These are phyloP conservation scores for Moxostoma hubbsi DNA, from an alignment of 2,797 vertebrate genomes.

Conservation along the genomic window DNA sequence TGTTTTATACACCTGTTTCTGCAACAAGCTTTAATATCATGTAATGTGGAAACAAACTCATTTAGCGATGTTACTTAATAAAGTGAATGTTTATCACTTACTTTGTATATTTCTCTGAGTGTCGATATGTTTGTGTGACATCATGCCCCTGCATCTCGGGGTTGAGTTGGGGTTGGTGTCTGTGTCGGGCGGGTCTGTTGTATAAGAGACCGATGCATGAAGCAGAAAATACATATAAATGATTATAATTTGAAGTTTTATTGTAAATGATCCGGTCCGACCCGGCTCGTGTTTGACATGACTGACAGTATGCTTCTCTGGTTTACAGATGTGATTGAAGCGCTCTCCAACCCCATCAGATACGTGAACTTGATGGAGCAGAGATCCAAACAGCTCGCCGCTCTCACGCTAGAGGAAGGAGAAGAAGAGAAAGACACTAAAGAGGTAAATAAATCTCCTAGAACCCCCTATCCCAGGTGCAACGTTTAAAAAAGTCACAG, in stretches of 20 bases:
- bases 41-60: no score
- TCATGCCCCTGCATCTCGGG: no score
- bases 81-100: no score
- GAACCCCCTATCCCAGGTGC: not conserved
- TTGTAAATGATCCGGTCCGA: not conserved
- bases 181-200: no score
- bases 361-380: slow-evolving; percentile 98
- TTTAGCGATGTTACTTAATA: no score
- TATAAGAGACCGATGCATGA: no score
- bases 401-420: slow-evolving; percentile 91
- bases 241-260: not conserved
- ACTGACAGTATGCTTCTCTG: slow-evolving; percentile 44
- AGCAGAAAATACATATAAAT: no score
- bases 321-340: slow-evolving; percentile 92
- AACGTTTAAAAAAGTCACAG: not conserved
- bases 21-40: no score
- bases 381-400: slow-evolving; percentile 94
- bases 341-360: slow-evolving; percentile 95
- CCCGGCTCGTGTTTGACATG: slow-evolving; percentile 20
- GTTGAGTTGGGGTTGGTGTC: no score
- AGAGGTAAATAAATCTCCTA: slow-evolving; percentile 78
- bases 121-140: no score
- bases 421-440: slow-evolving; percentile 85
- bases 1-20: no score
- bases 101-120: no score